Percentiles rank a stretch among this genome's conserved stretches.
phyloP scores from a whole-genome alignment of 2,797 vertebrate species.

The Aeoliscus strigatus region DNA sequence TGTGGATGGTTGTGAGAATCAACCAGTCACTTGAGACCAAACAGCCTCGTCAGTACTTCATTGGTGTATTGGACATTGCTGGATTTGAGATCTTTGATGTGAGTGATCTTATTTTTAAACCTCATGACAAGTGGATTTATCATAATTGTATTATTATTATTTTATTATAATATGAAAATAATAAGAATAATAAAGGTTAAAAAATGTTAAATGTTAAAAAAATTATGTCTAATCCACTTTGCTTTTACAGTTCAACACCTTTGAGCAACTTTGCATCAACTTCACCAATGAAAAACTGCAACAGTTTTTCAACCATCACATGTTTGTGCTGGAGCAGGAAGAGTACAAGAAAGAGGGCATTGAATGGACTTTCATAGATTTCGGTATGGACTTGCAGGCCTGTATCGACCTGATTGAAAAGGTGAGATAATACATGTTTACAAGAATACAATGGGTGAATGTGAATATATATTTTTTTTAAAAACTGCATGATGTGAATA shows the following conservation, averaged over 20 bases:
- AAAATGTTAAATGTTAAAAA: too few relatives aligned
- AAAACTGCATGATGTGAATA: not conserved
- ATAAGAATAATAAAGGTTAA: too few relatives aligned
- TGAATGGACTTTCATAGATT: conserved; percentile 90
- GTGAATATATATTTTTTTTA: not conserved
- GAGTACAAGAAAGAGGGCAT: too few relatives aligned
- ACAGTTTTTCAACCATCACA: too few relatives aligned
- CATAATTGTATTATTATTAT: too few relatives aligned
- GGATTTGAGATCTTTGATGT: conserved; percentile 82
- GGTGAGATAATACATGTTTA: conserved; percentile 47
- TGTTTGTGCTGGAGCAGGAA: too few relatives aligned
- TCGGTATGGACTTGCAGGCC: conserved; percentile 77
- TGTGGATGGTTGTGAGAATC: conserved; percentile 80
- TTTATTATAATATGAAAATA: too few relatives aligned
- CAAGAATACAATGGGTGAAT: not conserved
- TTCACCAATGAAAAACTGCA: too few relatives aligned
- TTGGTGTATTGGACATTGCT: too few relatives aligned
- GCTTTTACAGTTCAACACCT: conserved; percentile 78
- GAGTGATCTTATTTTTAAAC: conserved; percentile 25
- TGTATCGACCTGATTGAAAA: conserved; percentile 80
- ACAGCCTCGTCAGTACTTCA: conserved; percentile 77
- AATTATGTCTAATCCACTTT: too few relatives aligned
- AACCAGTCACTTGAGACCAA: conserved; percentile 80
- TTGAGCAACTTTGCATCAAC: too few relatives aligned
- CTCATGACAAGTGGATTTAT: too few relatives aligned